Evolutionary conservation across 2,888 invertebrate species (phyloP).

Genomic region (Nemurella pictetii): DNA sequence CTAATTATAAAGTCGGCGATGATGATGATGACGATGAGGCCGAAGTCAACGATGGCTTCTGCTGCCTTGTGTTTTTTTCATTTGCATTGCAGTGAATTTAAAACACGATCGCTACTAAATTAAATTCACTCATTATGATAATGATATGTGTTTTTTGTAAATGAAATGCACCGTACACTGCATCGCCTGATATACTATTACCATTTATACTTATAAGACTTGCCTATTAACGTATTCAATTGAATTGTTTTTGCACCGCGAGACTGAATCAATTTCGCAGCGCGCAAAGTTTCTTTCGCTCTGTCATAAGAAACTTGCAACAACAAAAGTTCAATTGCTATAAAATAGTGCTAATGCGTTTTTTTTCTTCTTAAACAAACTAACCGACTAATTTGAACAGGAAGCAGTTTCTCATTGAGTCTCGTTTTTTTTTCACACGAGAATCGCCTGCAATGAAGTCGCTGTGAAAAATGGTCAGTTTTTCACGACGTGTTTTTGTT

Average conservation of each 20-base stretch:
- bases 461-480: not conserved
- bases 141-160: not conserved
- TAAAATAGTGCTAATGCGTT: not conserved
- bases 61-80: not conserved
- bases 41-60: not conserved
- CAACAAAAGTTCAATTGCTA: not conserved
- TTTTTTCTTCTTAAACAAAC: not conserved
- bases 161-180: not conserved
- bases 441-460: not conserved
- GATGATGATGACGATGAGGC: not conserved
- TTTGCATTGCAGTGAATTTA: not conserved
- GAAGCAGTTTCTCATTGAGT: not conserved
- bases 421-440: not conserved
- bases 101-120: not conserved
- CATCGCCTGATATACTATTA: not conserved
- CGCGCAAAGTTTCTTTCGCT: not conserved
- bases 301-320: not conserved
- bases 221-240: not conserved
- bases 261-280: not conserved
- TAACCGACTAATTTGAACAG: constrained; percentile 2
- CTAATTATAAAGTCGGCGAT: not conserved
- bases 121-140: not conserved
- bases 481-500: not conserved
- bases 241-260: not conserved
- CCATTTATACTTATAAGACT: not conserved